Evolutionary conservation across 2,797 vertebrate species (phyloP).

Genomic region (Alca torda): DNA sequence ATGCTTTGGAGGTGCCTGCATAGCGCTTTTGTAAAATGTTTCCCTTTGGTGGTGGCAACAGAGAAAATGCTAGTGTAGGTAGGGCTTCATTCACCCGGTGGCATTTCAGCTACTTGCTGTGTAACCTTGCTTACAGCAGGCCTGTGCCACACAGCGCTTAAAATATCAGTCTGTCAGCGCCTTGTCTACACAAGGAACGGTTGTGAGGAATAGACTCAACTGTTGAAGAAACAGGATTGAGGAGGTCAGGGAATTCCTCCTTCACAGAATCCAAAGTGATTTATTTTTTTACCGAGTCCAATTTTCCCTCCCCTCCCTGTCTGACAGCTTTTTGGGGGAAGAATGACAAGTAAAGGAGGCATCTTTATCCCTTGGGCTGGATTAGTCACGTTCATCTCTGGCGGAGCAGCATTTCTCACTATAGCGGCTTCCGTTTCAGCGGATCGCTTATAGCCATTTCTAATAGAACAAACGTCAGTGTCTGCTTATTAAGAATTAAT

Average conservation of each 20-base stretch:
- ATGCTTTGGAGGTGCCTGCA: not conserved
- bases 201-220: slow-evolving; percentile 60
- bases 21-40: not conserved
- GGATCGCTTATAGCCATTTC: slow-evolving; percentile 41
- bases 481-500: slow-evolving; percentile 54
- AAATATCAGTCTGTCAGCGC: slow-evolving; percentile 64
- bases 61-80: slow-evolving; percentile 52
- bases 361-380: slow-evolving; percentile 60
- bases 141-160: slow-evolving; percentile 51
- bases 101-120: slow-evolving; percentile 49
- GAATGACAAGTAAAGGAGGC: slow-evolving; percentile 57
- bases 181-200: slow-evolving; percentile 46
- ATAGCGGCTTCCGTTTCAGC: slow-evolving; percentile 11
- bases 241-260: slow-evolving; percentile 70
- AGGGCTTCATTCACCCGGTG: slow-evolving; percentile 33
- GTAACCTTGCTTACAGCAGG: slow-evolving; percentile 66
- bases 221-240: slow-evolving; percentile 63
- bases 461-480: slow-evolving; percentile 19
- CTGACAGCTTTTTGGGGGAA: slow-evolving; percentile 55
- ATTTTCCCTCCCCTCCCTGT: slow-evolving; percentile 43
- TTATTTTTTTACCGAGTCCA: slow-evolving; percentile 60
- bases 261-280: slow-evolving; percentile 61
- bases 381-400: slow-evolving; percentile 51
- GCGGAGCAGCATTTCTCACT: slow-evolving; percentile 35
- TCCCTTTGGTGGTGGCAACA: slow-evolving; percentile 12